Base-by-base conservation (phyloP, 2,888 invertebrate species). In the Scaptomyza polygonia region DNA sequence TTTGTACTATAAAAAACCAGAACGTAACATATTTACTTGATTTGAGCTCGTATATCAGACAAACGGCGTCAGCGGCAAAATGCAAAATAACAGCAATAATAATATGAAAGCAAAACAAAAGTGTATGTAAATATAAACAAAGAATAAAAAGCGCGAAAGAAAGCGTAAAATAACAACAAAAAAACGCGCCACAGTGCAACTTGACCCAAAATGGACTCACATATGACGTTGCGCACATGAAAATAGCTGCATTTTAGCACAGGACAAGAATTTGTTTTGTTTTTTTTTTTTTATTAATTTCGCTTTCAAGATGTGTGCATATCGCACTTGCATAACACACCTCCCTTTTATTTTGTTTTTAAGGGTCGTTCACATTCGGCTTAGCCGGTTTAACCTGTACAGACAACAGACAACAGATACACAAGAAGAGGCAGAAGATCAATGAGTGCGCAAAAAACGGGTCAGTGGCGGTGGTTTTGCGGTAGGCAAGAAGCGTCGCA, bases 401-500 rank as follows among this genome's bases (percentile, higher is more conserved):
- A 43, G 49, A 30, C 72, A 51, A 62, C 56, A 68, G 68, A 68
- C 58, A 76, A 77, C 79, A 77, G 79, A 85, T 79, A 82, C 79
- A 81, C 59, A 80, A 79, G 64, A 83, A 67, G 81, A 68, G 67
- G 72, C 63, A 53, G 76, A 63, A 72, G 74, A 79, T 84, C 80
- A 77, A 86, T 79, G 80, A 77, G 72, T 79, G 80, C 82, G 79
- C 80, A 80, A 85, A 85, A 87, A 88, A 86, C 80, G 84, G 88
- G 81, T 81, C 79, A 79, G 81, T 47, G 81, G 61, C 67, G 59
- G 61, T 75, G 67, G 61, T 62, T 57, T 72, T 72, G 79, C 68
- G 67, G 62, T 59, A 57, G 66, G 77, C 62, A 56, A 58, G 48
- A 53, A 40, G 21, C 36, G 36, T 45, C 77, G 74, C 74, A 77